Base-by-base conservation (phyloP, 2,888 invertebrate species). In the Arctia plantaginis region DNA sequence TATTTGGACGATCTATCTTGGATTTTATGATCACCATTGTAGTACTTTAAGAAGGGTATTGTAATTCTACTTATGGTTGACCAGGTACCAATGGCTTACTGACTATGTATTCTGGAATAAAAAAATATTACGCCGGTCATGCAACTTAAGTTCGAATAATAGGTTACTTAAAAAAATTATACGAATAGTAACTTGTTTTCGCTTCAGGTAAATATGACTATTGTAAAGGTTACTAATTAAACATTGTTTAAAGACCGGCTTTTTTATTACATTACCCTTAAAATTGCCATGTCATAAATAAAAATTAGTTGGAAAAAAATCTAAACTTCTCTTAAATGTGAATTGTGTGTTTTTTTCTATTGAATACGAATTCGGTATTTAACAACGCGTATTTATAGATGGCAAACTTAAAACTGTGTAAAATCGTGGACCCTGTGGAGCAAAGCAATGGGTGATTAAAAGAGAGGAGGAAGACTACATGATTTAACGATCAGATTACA, bases 1-100 rank as follows among this genome's bases (percentile, higher is more conserved):
- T 76, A 77, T 85, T 84, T 81, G 75, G 79, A 80, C 79, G 72
- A 77, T 83, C 73, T 79, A 66, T 85, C 84, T 85, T 78, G 80
- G 71, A 77, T 78, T 82, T 85, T 82, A 81, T 72, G 74, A 66
- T 75, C 77, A 75, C 77, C 80, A 82, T 85, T 83, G 77, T 74
- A 33, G 70, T 62, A 59, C n/a, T 66, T 72, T 70, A 44, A 67
- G 67, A 70, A 73, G 71, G 59, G 77, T 77, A 74, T 83, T 83
- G 80, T 82, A 47, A 75, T 74, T 74, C 69, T 70, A 69, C 75
- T 74, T 74, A 68, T 80, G 75, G 74, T 78, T 80, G 83, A 78
- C 75, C 80, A 78, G 78, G 82, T 83, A 83, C 82, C 82, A 75
- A 80, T 75, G 80, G 27, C 62, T 59, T 62, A 59, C 74, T 47